Percentiles rank a stretch among this genome's conserved stretches.
These are phyloP conservation scores for Zoanthus sansibaricus DNA, from an alignment of 92 coral and sea anemone species.

Conservation along the genomic window DNA sequence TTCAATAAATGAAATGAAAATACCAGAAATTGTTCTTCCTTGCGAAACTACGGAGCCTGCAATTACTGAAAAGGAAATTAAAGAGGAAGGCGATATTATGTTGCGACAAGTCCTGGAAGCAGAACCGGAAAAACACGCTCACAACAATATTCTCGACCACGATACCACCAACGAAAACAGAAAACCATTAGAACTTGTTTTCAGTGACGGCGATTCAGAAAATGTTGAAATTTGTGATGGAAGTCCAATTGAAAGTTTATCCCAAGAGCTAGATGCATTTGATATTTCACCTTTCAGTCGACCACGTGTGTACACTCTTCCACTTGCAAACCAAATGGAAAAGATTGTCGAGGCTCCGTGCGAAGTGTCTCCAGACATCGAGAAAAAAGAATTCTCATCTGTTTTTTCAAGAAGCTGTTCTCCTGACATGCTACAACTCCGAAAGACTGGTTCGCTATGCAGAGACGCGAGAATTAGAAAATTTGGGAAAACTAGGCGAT, in stretches of 20 bases:
- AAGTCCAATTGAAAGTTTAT: conserved; percentile 42
- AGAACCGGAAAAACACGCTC: background rate
- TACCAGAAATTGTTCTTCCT: conserved; percentile 9
- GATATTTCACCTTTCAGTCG: conserved; percentile 30
- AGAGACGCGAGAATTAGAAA: conserved; percentile 5
- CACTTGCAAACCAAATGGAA: conserved; percentile 37
- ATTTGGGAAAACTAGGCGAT: conserved; percentile 28
- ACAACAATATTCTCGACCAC: no score
- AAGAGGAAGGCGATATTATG: background rate
- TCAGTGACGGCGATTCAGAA: background rate
- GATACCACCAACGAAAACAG: background rate
- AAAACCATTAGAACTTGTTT: conserved; percentile 5
- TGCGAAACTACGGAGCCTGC: background rate
- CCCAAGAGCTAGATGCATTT: conserved; percentile 32
- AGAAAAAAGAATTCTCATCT: conserved; percentile 6
- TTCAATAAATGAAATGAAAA: background rate
- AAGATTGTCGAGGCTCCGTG: conserved; percentile 38
- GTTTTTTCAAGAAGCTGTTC: background rate
- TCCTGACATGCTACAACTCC: background rate
- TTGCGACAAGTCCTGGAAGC: background rate
- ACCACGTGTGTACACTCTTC: conserved; percentile 38
- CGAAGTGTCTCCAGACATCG: conserved; percentile 26
- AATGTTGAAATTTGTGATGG: conserved; percentile 22
- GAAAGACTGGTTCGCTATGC: conserved; percentile 20
- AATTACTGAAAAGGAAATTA: background rate